Base-by-base conservation (phyloP, 2,888 invertebrate species). In the Euzetes globulus region DNA sequence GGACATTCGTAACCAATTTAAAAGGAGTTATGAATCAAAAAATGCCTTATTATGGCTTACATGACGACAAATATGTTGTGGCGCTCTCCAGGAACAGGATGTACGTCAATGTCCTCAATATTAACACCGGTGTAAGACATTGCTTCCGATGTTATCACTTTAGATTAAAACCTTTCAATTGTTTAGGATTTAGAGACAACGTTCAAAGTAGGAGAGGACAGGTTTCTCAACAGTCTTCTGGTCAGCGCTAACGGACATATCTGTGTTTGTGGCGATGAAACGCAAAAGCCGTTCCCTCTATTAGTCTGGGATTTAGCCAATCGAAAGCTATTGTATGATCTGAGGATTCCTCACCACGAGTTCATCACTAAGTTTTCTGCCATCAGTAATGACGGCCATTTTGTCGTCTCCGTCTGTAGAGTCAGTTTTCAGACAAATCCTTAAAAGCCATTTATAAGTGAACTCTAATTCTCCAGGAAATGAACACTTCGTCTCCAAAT, bases 181-280 rank as follows among this genome's bases (percentile, higher is more conserved):
- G n/a, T 17, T 17, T 47, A 73, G 73, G 90, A 91, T 81, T 89
- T 90, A 80, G 89, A 90, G 70, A 89, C 93, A 13, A 92, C 92
- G 0, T 93, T 93, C 83, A 94, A 93, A 80, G 84, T 80, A 68
- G 93, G 93, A 1, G 93, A 94, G 83, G 92, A 93, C 83, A 87
- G 93, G 78, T 93, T 93, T 83, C 87, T 93, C 15, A 92, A 93
- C 83, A 92, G 92, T 6, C 84, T 93, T 79, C 87, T 93, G 76
- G 91, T 92, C 74, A 92, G 91, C 72, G 91, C 91, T 72, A 91
- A 94, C 84, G 93, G 93, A 81, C 88, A 91, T 81, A 88, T 92
- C 72, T 86, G 92, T 77, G 92, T 93, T 1, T 93, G 93, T 81
- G 93, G 93, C 9, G 93, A 94, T 82, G 93, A 93, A 85, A 92